These are phyloP conservation scores for Manacus vitellinus DNA, from an alignment of 2,113 vertebrate species.

Conservation along the genomic window DNA sequence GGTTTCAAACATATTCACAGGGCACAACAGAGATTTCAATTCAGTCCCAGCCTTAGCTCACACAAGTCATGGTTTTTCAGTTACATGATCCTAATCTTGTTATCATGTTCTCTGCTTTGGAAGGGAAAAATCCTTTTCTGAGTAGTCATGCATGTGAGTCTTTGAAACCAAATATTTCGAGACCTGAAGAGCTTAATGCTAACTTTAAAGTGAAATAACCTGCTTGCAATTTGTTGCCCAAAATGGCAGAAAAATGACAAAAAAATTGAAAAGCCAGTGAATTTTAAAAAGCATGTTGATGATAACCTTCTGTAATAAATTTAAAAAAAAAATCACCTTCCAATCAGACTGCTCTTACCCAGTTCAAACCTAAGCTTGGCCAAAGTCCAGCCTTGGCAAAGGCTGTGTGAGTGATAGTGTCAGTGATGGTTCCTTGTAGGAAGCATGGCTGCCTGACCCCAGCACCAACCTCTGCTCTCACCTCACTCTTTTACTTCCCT, in stretches of 20 bases:
- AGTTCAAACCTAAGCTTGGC: background rate
- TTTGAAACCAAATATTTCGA: background rate
- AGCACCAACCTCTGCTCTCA: background rate
- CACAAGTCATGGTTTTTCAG: accelerated
- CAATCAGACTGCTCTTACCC: background rate
- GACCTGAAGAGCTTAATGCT: background rate
- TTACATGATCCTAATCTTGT: background rate
- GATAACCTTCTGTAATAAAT: background rate
- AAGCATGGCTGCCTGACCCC: accelerated
- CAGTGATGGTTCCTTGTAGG: background rate
- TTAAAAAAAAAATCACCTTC: background rate
- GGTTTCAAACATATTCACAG: background rate
- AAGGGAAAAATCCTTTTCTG: background rate
- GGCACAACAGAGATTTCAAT: background rate
- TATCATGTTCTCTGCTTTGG: background rate
- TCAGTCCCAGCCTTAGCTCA: background rate
- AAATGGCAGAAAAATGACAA: background rate
- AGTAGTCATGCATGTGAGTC: background rate
- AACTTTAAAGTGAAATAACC: background rate
- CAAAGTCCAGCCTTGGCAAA: background rate
- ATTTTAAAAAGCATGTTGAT: background rate
- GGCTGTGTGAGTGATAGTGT: background rate
- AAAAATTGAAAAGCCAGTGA: background rate
- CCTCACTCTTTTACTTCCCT: background rate
- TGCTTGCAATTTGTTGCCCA: background rate